These are phyloP conservation scores for Hesperia comma DNA, from an alignment of 2,888 invertebrate genomes.

Conservation along the genomic window DNA sequence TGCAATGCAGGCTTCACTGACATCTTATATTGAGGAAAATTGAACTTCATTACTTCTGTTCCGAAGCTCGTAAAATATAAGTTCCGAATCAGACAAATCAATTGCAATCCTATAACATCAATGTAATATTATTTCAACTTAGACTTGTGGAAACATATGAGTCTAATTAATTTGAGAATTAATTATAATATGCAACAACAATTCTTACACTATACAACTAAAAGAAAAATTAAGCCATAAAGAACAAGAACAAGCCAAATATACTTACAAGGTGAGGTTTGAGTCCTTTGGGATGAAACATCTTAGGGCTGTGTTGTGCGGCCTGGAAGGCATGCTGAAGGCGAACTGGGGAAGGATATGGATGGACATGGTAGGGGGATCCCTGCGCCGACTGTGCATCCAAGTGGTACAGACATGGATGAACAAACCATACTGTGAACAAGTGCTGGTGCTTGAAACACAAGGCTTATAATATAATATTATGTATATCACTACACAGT, in stretches of 20 bases:
- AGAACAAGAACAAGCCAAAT: neutral
- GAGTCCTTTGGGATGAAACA: constrained; percentile 86
- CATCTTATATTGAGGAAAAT: too few relatives aligned
- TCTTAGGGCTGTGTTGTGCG: constrained; percentile 78
- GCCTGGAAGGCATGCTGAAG: constrained; percentile 86
- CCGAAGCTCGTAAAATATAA: too few relatives aligned
- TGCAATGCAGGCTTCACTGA: too few relatives aligned
- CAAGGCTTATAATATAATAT: neutral
- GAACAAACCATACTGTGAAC: constrained; percentile 76
- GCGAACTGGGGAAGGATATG: constrained; percentile 85
- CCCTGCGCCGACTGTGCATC: constrained; percentile 83
- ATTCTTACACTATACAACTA: neutral
- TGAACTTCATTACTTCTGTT: too few relatives aligned
- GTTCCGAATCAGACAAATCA: too few relatives aligned
- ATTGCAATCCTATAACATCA: neutral
- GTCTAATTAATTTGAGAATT: too few relatives aligned
- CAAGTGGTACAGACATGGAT: constrained; percentile 77
- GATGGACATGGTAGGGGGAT: constrained; percentile 90
- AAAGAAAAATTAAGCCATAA: neutral
- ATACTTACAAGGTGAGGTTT: constrained; percentile 83
- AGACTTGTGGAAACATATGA: too few relatives aligned
- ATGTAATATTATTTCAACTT: too few relatives aligned
- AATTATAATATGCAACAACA: too few relatives aligned
- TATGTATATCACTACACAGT: too few relatives aligned
- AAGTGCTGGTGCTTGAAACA: constrained; percentile 53